These are phyloP conservation scores for Patella ulyssiponensis DNA, from an alignment of 2,888 invertebrate genomes.

Conservation along the genomic window DNA sequence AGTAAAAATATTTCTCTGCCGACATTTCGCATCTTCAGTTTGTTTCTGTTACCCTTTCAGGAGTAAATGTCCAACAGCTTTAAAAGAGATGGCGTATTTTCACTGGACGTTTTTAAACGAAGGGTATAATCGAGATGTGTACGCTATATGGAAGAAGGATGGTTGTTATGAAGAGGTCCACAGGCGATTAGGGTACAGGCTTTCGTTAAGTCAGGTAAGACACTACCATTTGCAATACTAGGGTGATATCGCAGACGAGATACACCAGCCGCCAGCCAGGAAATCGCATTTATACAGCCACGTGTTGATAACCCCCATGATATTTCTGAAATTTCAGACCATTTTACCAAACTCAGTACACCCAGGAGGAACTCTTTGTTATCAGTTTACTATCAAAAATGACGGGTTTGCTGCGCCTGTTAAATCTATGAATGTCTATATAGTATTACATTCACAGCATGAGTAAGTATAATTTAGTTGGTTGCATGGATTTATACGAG, in stretches of 20 bases:
- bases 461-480: slow-evolving; percentile 13
- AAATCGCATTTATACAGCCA: too few species aligned
- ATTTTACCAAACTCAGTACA: slow-evolving; percentile 14
- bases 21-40: too few species aligned
- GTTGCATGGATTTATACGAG: too few species aligned
- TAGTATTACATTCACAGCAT: slow-evolving; percentile 17
- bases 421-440: slow-evolving; percentile 24
- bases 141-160: slow-evolving; percentile 28
- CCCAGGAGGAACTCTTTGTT: slow-evolving; percentile 21
- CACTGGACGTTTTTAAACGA: slow-evolving; percentile 39
- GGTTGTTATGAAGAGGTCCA: slow-evolving; percentile 35
- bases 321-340: not conserved
- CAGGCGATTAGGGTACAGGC: slow-evolving; percentile 33
- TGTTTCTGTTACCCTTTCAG: slow-evolving; percentile 13
- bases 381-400: slow-evolving; percentile 28
- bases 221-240: too few species aligned
- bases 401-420: slow-evolving; percentile 37
- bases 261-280: too few species aligned
- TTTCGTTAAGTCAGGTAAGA: slow-evolving; percentile 27
- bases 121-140: slow-evolving; percentile 27
- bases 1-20: not conserved
- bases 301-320: too few species aligned
- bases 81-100: slow-evolving; percentile 32
- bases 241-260: too few species aligned
- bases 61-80: slow-evolving; percentile 31